Evolutionary conservation across 2,113 vertebrate species (phyloP).

Genomic region (Atlantisia rogersi): DNA sequence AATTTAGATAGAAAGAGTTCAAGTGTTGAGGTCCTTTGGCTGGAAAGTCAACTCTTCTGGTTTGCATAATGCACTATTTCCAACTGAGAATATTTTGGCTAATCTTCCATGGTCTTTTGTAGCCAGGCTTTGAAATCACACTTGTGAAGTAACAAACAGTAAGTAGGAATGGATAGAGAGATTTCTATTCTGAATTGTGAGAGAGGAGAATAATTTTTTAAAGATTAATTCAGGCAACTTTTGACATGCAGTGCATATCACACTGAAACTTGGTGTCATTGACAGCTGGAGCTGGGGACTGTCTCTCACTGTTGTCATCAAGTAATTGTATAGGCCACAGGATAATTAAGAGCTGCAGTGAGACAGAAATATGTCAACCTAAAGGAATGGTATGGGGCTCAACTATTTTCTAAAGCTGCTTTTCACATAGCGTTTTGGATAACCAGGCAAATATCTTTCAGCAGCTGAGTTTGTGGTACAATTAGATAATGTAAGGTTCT

Average conservation of each 20-base stretch:
- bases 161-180: not conserved
- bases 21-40: not conserved
- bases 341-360: not conserved
- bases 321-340: not conserved
- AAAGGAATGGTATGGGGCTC: not conserved
- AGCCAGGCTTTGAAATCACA: not conserved
- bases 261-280: not conserved
- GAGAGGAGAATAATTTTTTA: not conserved
- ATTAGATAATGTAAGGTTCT: slow-evolving; percentile 60
- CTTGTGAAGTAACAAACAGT: not conserved
- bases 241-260: not conserved
- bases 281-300: not conserved
- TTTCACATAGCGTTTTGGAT: not conserved
- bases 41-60: not conserved
- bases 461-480: slow-evolving; percentile 28
- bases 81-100: not conserved
- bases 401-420: not conserved
- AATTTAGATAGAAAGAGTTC: not conserved
- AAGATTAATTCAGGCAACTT: not conserved
- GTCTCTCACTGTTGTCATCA: not conserved
- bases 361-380: not conserved
- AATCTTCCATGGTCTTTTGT: not conserved
- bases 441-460: slow-evolving; percentile 4
- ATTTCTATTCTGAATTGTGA: not conserved
- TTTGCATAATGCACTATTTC: not conserved